Evolutionary conservation across 2,797 vertebrate genomes (phyloP).

Genomic region (Megalops cyprinoides): DNA sequence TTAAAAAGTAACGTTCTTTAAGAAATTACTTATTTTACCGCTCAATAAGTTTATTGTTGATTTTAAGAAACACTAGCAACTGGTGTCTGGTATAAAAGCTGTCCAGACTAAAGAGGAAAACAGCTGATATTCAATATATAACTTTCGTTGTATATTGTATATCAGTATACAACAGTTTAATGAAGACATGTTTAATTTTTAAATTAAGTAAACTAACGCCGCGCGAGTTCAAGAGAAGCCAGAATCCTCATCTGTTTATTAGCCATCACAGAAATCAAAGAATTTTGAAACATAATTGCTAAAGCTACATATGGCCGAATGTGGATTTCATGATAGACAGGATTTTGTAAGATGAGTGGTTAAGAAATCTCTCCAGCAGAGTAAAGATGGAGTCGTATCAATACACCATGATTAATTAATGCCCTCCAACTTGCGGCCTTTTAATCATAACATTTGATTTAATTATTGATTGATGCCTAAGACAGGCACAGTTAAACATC

Average conservation of each 20-base stretch:
- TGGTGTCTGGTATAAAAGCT: conserved; percentile 7
- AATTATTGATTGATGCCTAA: conserved; percentile 58
- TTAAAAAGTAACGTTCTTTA: neutral
- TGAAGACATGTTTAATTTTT: neutral
- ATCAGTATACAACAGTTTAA: neutral
- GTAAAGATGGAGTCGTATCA: conserved; percentile 34
- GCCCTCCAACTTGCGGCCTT: conserved; percentile 56
- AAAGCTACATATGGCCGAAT: neutral
- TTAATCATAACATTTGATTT: conserved; percentile 73
- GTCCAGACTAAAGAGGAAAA: neutral
- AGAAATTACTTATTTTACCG: neutral
- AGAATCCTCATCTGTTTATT: neutral
- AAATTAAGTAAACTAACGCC: neutral
- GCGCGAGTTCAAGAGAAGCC: neutral
- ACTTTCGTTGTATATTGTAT: too few species aligned
- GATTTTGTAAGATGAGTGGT: conserved; percentile 4
- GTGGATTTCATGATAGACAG: neutral
- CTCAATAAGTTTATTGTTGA: neutral
- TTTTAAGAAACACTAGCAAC: neutral
- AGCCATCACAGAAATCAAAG: too few species aligned
- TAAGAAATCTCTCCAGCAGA: conserved; percentile 8
- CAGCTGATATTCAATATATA: too few species aligned
- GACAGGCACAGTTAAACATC: conserved; percentile 45
- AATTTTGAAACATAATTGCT: neutral
- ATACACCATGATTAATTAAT: conserved; percentile 68